phyloP scores from a whole-genome alignment of 2,113 vertebrate genomes.

The Trematocara zebra region DNA sequence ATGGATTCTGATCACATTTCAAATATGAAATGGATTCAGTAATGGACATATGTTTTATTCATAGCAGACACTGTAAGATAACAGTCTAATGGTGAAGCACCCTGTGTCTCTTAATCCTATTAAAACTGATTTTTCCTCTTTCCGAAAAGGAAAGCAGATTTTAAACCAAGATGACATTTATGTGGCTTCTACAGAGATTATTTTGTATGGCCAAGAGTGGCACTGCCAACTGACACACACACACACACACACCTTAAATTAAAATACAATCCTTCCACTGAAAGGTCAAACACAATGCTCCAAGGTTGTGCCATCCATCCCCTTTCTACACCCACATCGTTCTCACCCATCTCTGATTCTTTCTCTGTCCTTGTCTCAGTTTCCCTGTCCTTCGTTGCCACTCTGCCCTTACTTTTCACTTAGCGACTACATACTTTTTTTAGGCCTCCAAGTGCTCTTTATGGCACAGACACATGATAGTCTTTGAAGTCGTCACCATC shows the following conservation, averaged over 20 bases:
- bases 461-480: background rate
- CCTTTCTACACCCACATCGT: background rate
- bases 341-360: background rate
- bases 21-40: background rate
- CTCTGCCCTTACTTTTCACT: background rate
- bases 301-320: background rate
- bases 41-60: constrained; percentile 35
- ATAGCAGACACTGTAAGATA: background rate
- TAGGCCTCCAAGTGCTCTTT: background rate
- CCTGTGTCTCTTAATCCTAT: background rate
- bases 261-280: background rate
- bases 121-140: background rate
- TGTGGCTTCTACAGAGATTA: background rate
- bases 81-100: background rate
- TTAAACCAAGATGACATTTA: background rate
- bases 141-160: background rate
- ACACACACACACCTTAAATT: background rate
- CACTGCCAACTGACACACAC: background rate
- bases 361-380: background rate
- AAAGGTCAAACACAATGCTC: constrained; percentile 29
- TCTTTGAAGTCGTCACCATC: background rate
- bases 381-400: background rate
- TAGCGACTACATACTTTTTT: background rate
- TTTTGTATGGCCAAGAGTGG: background rate
- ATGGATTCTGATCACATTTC: background rate